Evolutionary conservation across 1,140 invertebrate genomes (phyloP), one percentile per base, ranked within the genome.

Genomic region (Proales similis): DNA sequence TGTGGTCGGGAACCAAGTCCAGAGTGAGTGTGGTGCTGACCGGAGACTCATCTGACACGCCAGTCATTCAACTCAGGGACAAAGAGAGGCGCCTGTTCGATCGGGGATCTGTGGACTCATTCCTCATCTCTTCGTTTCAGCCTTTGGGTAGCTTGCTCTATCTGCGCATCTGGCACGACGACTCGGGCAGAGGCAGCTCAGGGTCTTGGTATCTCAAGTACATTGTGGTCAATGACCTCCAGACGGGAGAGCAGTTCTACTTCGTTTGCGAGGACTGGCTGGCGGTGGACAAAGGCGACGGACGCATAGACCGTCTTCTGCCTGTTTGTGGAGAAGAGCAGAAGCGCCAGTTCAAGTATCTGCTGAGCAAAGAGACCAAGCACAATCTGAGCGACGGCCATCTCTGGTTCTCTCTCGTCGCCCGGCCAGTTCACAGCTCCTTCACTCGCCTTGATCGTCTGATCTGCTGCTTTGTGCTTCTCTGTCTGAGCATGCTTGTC

Each of bases 331-430:
- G 76, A 0, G 70, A 71, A 24, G 73, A 75, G 47, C 73, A 79
- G 64, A 71, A 77, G 69, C 67, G 68, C n/a, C 72, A 79, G 51
- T 79, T 79, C 49, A 66, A 68, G 12, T 78, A 80, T 67, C 65
- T 80, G 46, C 79, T 81, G 67, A 66, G 72, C 4, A 72, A 76
- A 48, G 73, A 70, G 19, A 72, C 74, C 0, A 69, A 71, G 24
- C 76, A 78, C 63, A 78, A 78, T 57, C 67, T 81, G 1, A 71
- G 72, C 14, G 80, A 82, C 66, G 79, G 79, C 22, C 80, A 82
- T 68, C 67, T 82, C 6, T 82, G 80, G 80, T 79, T 81, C 64
- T 80, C 79, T 9, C 73, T 81, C 4, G 74, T 82, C 64, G 71
- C 77, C 29, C 66, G 79, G 30, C 79, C 80, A n/a, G 74, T 78